Base-by-base conservation (phyloP, 2,113 vertebrate genomes). In the Prolemur simus region DNA sequence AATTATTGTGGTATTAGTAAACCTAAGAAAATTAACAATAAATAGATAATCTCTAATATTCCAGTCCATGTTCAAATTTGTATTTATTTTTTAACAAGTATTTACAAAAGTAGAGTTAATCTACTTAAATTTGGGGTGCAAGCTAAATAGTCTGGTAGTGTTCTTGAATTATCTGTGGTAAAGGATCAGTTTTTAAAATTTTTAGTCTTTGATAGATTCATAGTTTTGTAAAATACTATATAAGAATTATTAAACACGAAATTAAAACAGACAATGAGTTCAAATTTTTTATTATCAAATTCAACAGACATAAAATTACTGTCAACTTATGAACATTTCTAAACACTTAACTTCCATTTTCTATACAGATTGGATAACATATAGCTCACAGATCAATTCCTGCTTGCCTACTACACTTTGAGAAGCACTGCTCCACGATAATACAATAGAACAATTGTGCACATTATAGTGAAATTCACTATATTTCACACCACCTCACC, bases 91-190 rank as follows among this genome's bases (percentile, higher is more conserved):
- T 56, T 20, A 56, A 68, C 90, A 15, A 73, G 56, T 87, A 37
- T 96, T 95, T 84, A 78, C 54, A 91, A 76, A 95, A 58, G 78
- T 82, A 63, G 37, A 82, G 15, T 86, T 85, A 58, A 77, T 85
- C 56, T 39, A 27, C 20, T 73, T 95, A 94, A 69, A 83, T 88
- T 78, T 78, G 12, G 18, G 18, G 23, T 89, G 32, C 47, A 87
- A 78, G 60, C 73, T 82, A 54, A 73, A 68, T 54, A 89, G 42
- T 93, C 47, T 58, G 60, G 47, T 84, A 52, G 29, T 85, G 29
- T 69, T 91, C 76, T 93, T 25, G 78, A 27, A 82, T 32, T 92
- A 42, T 63, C 8, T 49, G 8, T 90, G 71, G 47, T 83, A 84
- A 90, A 87, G 56, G 56, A 83, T 52, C 54, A 80, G 14, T 45